Base-by-base conservation (phyloP, 2,113 vertebrate species). In the Notarius quadriscutis region DNA sequence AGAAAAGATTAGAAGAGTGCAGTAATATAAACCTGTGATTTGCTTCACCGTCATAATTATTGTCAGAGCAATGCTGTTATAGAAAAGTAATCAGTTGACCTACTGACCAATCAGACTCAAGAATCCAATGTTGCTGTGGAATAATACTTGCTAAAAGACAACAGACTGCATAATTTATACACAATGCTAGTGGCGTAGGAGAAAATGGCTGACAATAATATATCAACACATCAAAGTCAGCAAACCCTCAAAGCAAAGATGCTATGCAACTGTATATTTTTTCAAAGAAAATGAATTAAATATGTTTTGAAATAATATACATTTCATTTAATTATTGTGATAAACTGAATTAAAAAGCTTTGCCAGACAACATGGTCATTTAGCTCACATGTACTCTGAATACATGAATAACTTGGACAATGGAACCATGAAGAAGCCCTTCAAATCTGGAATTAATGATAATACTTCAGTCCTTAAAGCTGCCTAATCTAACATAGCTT, bases 391-490 rank as follows among this genome's bases (percentile, higher is more conserved):
- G 8, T 67, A 50, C 18, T 11, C 7, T 74, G 53, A 74, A 79
- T 67, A 30, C 60, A 57, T 79, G n/a, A 53, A 53, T 22, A 84
- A 58, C 50, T 84, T 67, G 30, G 41, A 62, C 58, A 82, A 82
- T 62, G 58, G 27, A 58, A 85, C 48, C 25, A 77, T 74, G 20
- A 48, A 84, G 34, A 87, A 74, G 20, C n/a, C 60, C 27, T 60
- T 57, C 17, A 62, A 60, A 51, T 20, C 82, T 79, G 86, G 51
- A 41, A 74, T 62, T 58, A 71, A 82, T 60, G 55, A 80, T 78
- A 65, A 63, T 50, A 82, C 12, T 69, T 87, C 50, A 87, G 72
- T 87, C 34, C 34, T 83, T 83, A 87, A 74, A 83, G 69, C 57
- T 74, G 34, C n/a, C 41, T 27, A 87, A 83, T 22, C 50, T 80